Conservation (phyloP, 2,888 invertebrate species). For the Chironomus riparius region DNA sequence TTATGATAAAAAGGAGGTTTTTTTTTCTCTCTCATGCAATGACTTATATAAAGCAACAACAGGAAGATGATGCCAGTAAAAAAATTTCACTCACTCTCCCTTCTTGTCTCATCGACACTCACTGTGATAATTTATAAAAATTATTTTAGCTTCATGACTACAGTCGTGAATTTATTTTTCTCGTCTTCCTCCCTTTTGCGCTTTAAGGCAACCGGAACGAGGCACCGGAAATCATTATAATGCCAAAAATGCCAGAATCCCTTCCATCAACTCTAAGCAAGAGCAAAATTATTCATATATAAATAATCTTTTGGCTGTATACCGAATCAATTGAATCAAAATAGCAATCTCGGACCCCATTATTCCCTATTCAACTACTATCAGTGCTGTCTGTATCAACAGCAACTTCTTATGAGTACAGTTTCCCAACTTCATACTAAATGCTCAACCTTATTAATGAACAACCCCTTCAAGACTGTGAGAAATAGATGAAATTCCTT, state of each 20-base stretch:
- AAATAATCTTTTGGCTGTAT: background rate
- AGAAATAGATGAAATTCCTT: background rate
- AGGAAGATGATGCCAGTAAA: background rate
- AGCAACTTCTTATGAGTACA: no score
- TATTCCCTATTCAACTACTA: no score
- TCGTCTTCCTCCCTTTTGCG: background rate
- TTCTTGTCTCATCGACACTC: no score
- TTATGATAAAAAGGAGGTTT: background rate
- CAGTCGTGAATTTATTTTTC: background rate
- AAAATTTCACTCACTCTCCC: no score
- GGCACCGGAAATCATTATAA: conserved; percentile 18
- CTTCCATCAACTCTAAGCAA: background rate
- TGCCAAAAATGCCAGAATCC: background rate
- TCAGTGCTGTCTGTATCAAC: no score
- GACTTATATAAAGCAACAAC: conserved; percentile 1
- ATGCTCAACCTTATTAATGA: no score
- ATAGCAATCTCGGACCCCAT: no score
- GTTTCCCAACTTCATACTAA: no score
- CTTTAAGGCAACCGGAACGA: background rate
- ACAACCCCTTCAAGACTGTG: no score
- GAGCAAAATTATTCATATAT: background rate
- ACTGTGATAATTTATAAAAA: conserved; percentile 21
- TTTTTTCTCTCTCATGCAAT: background rate
- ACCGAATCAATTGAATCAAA: no score
- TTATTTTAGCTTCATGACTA: conserved; percentile 22